Base-by-base conservation (phyloP, 2,797 vertebrate species). In the Lates japonicus region DNA sequence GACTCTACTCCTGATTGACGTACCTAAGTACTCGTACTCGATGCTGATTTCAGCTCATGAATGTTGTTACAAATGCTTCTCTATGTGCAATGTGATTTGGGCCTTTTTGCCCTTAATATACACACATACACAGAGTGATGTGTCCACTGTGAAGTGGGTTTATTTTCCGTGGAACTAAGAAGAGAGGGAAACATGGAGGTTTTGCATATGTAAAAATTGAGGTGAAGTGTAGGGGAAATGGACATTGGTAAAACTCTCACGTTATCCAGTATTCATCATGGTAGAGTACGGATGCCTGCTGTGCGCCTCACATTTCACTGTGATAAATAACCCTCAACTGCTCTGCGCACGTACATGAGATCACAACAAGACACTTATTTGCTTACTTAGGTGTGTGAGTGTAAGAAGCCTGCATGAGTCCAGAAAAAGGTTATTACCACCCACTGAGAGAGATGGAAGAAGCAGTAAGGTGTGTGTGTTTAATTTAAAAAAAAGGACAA, bases 181-280 rank as follows among this genome's bases (percentile, higher is more conserved):
- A 14, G 3, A 60, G 57, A 42, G 55, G 3, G 60, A 44, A 22
- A 13, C 20, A 16, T 22, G 10, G n/a, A 31, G 22, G 16, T 29
- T 35, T 62, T 73, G 48, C 75, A 6, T 52, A 3, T 33, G 70
- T 78, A 19, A 46, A 37, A 37, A 64, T 29, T 29, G 25, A 29
- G 25, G 25, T 54, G 20, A 41, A 31, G 54, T 49, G 22, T 1
- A 13, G 14, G 14, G n/a, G 20, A 12, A 19, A 52, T 63, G 14
- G 49, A 25, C 42, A 78, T 74, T 76, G n/a, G 46, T 63, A 70
- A 75, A 52, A 49, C 48, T 22, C 42, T 39, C 66, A 71, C 79
- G 87, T 87, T 86, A 89, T 83, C 76, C 41, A 57, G n/a, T 82
- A 84, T 93, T 90, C 82, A 90, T 92, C 80, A 87, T 61, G 58